Percentiles rank a stretch among this genome's conserved stretches.
These are phyloP conservation scores for Drosophila parvula DNA, from an alignment of 1,140 invertebrate genomes.

Conservation along the genomic window DNA sequence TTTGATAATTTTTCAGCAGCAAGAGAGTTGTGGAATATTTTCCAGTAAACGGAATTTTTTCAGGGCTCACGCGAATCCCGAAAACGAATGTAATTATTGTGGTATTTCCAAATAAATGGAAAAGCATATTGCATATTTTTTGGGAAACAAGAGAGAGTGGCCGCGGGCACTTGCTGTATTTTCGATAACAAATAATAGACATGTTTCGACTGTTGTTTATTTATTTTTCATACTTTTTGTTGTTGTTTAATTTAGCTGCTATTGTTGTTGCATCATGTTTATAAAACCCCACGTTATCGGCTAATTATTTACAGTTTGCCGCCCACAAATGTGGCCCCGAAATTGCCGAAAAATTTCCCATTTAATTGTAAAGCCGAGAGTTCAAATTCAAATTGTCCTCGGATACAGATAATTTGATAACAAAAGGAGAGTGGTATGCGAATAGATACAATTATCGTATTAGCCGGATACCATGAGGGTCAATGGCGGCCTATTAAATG, in stretches of 20 bases:
- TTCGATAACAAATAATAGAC: constrained; percentile 72
- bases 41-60: too few relatives aligned
- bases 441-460: not conserved
- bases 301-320: constrained; percentile 76
- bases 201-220: constrained; percentile 43
- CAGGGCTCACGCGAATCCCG: not conserved
- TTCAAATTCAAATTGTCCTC: constrained; percentile 26
- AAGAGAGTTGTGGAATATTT: not conserved
- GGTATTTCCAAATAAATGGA: constrained; percentile 31
- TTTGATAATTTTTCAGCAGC: constrained; percentile 41
- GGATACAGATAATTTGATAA: constrained; percentile 29
- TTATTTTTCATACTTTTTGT: constrained; percentile 17
- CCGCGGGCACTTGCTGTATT: constrained; percentile 49
- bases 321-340: constrained; percentile 6
- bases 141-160: constrained; percentile 18
- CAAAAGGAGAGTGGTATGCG: not conserved
- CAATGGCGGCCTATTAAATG: not conserved
- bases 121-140: constrained; percentile 53
- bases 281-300: constrained; percentile 55
- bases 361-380: constrained; percentile 26
- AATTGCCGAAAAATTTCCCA: constrained; percentile 22
- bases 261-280: constrained; percentile 26
- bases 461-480: not conserved
- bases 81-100: constrained; percentile 3
- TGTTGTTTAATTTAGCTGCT: constrained; percentile 15